Evolutionary conservation across 2,113 vertebrate genomes (phyloP).

Genomic region (Terrapene triunguis): DNA sequence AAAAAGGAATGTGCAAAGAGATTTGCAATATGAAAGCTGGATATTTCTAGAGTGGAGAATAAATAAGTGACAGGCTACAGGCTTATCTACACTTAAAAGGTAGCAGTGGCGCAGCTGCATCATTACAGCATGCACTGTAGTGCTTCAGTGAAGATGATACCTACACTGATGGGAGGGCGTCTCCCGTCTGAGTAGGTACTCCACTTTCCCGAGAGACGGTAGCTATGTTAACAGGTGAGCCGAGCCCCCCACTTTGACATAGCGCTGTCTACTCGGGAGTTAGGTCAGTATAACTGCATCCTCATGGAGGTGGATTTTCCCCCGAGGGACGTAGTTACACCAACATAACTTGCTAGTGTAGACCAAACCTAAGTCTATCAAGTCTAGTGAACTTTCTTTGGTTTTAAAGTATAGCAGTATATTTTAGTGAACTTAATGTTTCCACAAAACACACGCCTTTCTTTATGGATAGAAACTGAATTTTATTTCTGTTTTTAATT

Average conservation of each 20-base stretch:
- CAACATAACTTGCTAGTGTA: not conserved
- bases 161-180: not conserved
- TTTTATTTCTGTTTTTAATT: not conserved
- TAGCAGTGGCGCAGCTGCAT: not conserved
- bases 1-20: not conserved
- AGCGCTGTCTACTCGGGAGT: not conserved
- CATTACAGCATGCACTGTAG: not conserved
- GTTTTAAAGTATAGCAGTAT: not conserved
- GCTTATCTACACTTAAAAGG: not conserved
- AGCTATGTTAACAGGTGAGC: not conserved
- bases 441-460: not conserved
- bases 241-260: not conserved
- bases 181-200: not conserved
- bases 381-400: not conserved
- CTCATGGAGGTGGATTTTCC: not conserved
- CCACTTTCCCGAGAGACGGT: not conserved
- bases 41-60: conserved; percentile 14
- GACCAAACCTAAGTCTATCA: not conserved
- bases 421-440: not conserved
- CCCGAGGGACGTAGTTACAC: not conserved
- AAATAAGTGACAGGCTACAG: not conserved
- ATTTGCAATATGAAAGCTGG: not conserved
- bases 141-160: not conserved
- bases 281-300: not conserved
- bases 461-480: not conserved